Percentiles rank a stretch among this genome's conserved stretches.
Conservation (phyloP, 1,140 invertebrate species). For the Solen grandis region DNA sequence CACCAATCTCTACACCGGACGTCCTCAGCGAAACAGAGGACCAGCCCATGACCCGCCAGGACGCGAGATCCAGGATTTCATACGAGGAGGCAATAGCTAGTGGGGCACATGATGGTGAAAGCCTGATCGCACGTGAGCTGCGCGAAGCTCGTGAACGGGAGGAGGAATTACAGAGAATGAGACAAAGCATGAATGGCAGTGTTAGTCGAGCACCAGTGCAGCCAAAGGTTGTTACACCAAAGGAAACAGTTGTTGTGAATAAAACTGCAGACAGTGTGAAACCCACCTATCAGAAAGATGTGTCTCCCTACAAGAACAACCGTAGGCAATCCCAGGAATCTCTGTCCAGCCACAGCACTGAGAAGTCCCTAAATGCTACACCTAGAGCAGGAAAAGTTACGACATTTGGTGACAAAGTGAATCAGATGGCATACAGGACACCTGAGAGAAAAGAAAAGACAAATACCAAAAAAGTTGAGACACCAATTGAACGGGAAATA, state of each 20-base stretch:
- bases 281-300: slow-evolving; percentile 61
- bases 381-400: slow-evolving; percentile 53
- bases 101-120: slow-evolving; percentile 75
- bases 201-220: neutral
- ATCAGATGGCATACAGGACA: slow-evolving; percentile 14
- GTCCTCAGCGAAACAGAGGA: slow-evolving; percentile 35
- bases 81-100: slow-evolving; percentile 69
- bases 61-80: slow-evolving; percentile 37
- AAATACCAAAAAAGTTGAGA: slow-evolving; percentile 76
- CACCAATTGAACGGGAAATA: slow-evolving; percentile 84
- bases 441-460: slow-evolving; percentile 46
- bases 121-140: slow-evolving; percentile 82
- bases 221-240: neutral
- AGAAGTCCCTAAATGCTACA: slow-evolving; percentile 67
- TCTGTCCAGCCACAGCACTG: slow-evolving; percentile 60
- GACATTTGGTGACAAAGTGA: slow-evolving; percentile 15
- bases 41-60: neutral
- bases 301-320: slow-evolving; percentile 59
- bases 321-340: slow-evolving; percentile 61
- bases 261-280: slow-evolving; percentile 1
- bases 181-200: slow-evolving; percentile 42
- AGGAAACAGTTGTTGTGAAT: slow-evolving; percentile 33
- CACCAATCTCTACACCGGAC: slow-evolving; percentile 29
- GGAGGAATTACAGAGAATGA: slow-evolving; percentile 79
- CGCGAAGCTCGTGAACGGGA: slow-evolving; percentile 81